Percentiles rank a stretch among this genome's conserved stretches.
These are phyloP conservation scores for Bradynema listronoti DNA, from an alignment of 1,140 invertebrate species.

Conservation along the genomic window DNA sequence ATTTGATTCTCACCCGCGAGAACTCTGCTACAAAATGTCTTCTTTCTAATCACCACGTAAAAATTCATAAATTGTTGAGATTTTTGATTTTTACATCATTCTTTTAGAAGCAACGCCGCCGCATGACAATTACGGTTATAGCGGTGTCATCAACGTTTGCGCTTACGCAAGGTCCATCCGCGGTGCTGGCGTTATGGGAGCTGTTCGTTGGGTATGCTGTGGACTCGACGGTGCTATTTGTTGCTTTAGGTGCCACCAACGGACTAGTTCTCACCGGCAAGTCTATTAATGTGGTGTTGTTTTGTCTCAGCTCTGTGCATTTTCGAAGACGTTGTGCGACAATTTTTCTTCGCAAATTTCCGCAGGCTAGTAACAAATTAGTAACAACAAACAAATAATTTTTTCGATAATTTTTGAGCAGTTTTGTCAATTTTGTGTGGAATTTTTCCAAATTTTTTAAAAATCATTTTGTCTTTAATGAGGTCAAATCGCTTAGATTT, in stretches of 20 bases:
- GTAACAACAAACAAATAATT: too few species aligned
- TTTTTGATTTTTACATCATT: conserved; percentile 14
- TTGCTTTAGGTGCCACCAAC: conserved; percentile 48
- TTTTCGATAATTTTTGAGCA: too few species aligned
- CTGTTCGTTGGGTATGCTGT: conserved; percentile 46
- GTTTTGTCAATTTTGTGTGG: too few species aligned
- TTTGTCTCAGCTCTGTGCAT: conserved; percentile 55
- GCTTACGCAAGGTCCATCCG: conserved; percentile 55
- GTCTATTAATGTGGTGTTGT: conserved; percentile 53
- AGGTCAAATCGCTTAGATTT: too few species aligned
- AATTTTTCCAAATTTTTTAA: too few species aligned
- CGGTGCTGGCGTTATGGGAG: conserved; percentile 52
- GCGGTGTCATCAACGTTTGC: conserved; percentile 54
- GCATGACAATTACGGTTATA: conserved; percentile 53
- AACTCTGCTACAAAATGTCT: conserved; percentile 34
- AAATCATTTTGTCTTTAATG: too few species aligned
- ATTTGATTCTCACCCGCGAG: conserved; percentile 22
- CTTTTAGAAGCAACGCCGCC: conserved; percentile 38
- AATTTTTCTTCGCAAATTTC: conserved; percentile 51
- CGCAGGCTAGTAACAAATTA: too few species aligned
- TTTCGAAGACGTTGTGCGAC: conserved; percentile 46
- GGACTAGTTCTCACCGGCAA: conserved; percentile 52
- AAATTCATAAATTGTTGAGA: not conserved
- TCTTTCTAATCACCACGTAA: conserved; percentile 37
- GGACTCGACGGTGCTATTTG: conserved; percentile 20